phyloP scores from a whole-genome alignment of 2,888 invertebrate genomes.

The Argyra leucocephala region DNA sequence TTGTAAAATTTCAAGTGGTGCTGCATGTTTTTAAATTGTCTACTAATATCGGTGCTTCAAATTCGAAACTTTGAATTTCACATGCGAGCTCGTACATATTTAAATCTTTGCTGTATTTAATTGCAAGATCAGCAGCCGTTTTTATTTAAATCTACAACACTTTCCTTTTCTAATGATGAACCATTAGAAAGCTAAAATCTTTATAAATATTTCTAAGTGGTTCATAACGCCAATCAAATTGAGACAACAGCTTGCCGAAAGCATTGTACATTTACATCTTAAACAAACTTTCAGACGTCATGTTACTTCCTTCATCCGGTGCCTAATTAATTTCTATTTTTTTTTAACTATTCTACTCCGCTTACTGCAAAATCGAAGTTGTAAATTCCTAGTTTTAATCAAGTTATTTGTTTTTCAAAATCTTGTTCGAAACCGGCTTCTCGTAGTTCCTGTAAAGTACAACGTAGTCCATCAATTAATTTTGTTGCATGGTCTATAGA shows the following conservation, averaged over 20 bases:
- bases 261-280: neutral
- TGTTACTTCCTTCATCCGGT: conserved; percentile 4
- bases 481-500: conserved; percentile 4
- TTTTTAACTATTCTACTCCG: neutral
- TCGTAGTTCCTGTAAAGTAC: neutral
- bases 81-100: too few relatives aligned
- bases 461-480: conserved; percentile 1
- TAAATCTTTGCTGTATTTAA: too few relatives aligned
- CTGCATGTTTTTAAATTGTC: too few relatives aligned
- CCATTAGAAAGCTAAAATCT: too few relatives aligned
- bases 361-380: neutral
- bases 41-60: too few relatives aligned
- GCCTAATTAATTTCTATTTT: conserved; percentile 4
- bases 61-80: too few relatives aligned
- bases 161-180: too few relatives aligned
- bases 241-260: neutral
- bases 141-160: too few relatives aligned
- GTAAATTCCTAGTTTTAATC: neutral
- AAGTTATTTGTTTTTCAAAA: neutral
- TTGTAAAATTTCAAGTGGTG: too few relatives aligned
- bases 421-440: neutral
- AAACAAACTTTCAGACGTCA: neutral
- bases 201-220: too few relatives aligned
- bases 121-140: too few relatives aligned
- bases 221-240: too few relatives aligned